Evolutionary conservation across 2,888 invertebrate species (phyloP).

Genomic region (Leptinotarsa tumamoca): DNA sequence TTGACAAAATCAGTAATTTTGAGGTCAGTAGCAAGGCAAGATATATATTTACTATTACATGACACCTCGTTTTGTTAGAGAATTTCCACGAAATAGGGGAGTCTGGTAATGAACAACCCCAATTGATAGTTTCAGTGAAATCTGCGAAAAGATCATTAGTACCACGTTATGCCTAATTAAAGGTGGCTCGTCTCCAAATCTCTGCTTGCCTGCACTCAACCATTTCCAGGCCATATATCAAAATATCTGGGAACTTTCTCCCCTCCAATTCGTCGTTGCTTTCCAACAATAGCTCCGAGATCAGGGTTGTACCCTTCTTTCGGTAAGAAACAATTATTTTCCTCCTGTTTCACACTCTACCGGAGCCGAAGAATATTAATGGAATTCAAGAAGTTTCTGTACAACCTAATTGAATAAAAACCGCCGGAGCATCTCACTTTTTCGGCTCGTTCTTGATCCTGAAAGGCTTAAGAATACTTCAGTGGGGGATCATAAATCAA

Average conservation of each 20-base stretch:
- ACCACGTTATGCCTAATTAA: not conserved
- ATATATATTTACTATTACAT: no score
- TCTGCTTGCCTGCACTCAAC: not conserved
- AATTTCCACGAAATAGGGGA: no score
- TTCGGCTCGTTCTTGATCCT: not conserved
- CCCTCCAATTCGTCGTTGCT: not conserved
- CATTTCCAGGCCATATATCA: not conserved
- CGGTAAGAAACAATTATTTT: not conserved
- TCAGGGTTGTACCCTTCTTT: not conserved
- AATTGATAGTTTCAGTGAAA: not conserved
- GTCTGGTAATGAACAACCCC: no score
- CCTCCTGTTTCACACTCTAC: not conserved
- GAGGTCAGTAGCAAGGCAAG: no score
- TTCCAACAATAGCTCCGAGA: not conserved
- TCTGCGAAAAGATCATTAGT: not conserved
- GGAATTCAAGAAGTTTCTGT: not conserved
- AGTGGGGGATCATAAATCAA: conserved; percentile 4
- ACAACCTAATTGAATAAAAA: conserved; percentile 4
- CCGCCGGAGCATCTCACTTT: not conserved
- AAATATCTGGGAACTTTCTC: not conserved
- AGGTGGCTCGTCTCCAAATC: not conserved
- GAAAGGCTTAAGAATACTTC: not conserved
- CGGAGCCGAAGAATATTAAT: not conserved
- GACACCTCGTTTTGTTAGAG: no score
- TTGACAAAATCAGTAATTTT: no score